phyloP scores from a whole-genome alignment of 2,888 invertebrate genomes.

The Calameuta pallipes region DNA sequence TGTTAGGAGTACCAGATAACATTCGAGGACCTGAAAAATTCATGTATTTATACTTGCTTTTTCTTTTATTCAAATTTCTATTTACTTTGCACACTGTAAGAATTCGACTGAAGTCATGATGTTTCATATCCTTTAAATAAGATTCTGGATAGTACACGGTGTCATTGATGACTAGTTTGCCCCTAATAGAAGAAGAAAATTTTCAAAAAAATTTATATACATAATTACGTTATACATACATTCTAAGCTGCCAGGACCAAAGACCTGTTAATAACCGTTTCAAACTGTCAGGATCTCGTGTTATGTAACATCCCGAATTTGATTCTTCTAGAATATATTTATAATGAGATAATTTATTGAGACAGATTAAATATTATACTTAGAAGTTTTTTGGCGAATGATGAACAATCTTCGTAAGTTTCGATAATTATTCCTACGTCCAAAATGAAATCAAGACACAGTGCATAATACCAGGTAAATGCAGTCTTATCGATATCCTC shows the following conservation, averaged over 20 bases:
- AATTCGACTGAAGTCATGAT: constrained; percentile 29
- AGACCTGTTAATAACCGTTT: constrained; percentile 35
- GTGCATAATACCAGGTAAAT: constrained; percentile 70
- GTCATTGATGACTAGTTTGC: constrained; percentile 6
- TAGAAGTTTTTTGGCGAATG: constrained; percentile 61
- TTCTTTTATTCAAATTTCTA: background rate
- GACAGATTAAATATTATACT: constrained; percentile 23
- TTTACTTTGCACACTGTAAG: constrained; percentile 34
- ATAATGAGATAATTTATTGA: background rate
- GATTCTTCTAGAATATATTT: background rate
- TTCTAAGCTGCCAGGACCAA: constrained; percentile 45
- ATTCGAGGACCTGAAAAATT: constrained; percentile 40
- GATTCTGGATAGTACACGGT: constrained; percentile 6
- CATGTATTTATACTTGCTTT: background rate
- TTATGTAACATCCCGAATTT: constrained; percentile 15
- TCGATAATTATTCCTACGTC: constrained; percentile 71
- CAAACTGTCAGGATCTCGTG: constrained; percentile 41
- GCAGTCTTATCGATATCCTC: constrained; percentile 54
- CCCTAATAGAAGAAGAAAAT: constrained; percentile 25
- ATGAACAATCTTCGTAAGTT: constrained; percentile 65
- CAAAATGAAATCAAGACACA: constrained; percentile 71
- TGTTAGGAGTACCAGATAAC: constrained; percentile 37
- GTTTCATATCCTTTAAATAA: constrained; percentile 12
- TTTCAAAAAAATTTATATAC: background rate
- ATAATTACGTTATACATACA: constrained; percentile 30